Base-by-base conservation (phyloP, 2,888 invertebrate species). In the Lycophotia porphyrea region DNA sequence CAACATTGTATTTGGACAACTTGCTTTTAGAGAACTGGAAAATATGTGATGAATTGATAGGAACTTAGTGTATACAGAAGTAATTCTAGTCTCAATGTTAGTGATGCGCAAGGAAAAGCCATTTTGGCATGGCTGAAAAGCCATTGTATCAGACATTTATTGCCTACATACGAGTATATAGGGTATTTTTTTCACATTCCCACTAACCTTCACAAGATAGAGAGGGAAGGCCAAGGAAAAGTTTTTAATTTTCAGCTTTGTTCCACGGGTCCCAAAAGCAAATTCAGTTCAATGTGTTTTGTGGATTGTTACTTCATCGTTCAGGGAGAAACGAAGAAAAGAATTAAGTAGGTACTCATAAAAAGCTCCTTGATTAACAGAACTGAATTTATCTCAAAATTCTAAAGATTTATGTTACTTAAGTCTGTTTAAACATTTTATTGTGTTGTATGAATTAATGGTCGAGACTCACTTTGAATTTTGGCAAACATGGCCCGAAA, bases 1-100 rank as follows among this genome's bases (percentile, higher is more conserved):
- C 55, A 31, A 42, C n/a, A 74, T 60, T 21, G 42, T 72, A 42
- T 31, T 77, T 31, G 18, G 5, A 15, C 21, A n/a, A 15, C 39
- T 9, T 31, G 4, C 15, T n/a, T 8, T 13, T 15, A 24, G 0
- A 65, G 15, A 39, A 21, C 8, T 27, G 15, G 9, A 15, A n/a
- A 24, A 21, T 27, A 34, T 7, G 5, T 3, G 18, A 65, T 2
- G 1, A n/a, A 60, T 21, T 58, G 24, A 4, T 24, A 9, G 5
- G 2, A 31, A 31, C 34, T 27, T 5, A 15, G 2, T 67, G 7
- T 42, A 18, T 24, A 1, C 24, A n/a, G 9, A 31, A 73, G 13
- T 24, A 21, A 2, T n/a, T 31, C 15, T 42, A 5, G 18, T 58
- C 18, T 31, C 21, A 58, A n/a, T 42, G 18, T 27, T 18, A 34